Conservation (phyloP, 92 coral and sea anemone species). For the Epizoanthus scotinus region DNA sequence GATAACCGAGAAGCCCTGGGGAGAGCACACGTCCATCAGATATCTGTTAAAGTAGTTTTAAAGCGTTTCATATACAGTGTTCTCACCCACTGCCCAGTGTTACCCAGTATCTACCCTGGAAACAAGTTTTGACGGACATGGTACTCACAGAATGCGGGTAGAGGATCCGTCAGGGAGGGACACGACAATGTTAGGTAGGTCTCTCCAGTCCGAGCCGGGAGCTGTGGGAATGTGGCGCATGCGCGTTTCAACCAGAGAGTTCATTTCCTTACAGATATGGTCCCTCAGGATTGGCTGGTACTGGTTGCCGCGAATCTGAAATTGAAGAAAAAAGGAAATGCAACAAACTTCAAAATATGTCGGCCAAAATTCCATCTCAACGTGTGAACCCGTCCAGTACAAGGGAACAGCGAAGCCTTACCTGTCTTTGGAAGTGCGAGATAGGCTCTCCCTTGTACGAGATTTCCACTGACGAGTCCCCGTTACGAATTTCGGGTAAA, state of each 20-base stretch:
- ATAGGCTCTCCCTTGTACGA: conserved; percentile 89
- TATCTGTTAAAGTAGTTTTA: not conserved
- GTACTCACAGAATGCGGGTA: conserved; percentile 80
- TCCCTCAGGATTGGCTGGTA: conserved; percentile 88
- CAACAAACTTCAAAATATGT: not conserved
- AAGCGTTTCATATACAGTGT: not conserved
- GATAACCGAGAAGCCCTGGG: no score
- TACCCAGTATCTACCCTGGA: no score
- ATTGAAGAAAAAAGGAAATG: not conserved
- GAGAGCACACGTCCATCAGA: not conserved
- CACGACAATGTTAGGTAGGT: conserved; percentile 80
- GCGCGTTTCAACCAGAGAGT: conserved; percentile 88
- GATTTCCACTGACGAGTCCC: conserved; percentile 67
- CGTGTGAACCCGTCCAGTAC: no score
- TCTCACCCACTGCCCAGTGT: no score
- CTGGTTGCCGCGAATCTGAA: conserved; percentile 88
- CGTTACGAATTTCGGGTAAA: conserved; percentile 91
- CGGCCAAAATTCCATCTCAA: no score
- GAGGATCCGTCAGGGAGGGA: conserved; percentile 76
- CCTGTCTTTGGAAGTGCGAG: conserved; percentile 94
- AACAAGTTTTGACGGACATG: not conserved
- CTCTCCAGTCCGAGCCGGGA: conserved; percentile 99
- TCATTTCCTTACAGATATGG: conserved; percentile 97
- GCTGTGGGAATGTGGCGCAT: conserved; percentile 91
- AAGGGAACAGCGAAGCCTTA: not conserved